Evolutionary conservation across 2,113 vertebrate genomes (phyloP), one percentile per base, ranked within the genome.

Genomic region (Neodon shergylaensis): DNA sequence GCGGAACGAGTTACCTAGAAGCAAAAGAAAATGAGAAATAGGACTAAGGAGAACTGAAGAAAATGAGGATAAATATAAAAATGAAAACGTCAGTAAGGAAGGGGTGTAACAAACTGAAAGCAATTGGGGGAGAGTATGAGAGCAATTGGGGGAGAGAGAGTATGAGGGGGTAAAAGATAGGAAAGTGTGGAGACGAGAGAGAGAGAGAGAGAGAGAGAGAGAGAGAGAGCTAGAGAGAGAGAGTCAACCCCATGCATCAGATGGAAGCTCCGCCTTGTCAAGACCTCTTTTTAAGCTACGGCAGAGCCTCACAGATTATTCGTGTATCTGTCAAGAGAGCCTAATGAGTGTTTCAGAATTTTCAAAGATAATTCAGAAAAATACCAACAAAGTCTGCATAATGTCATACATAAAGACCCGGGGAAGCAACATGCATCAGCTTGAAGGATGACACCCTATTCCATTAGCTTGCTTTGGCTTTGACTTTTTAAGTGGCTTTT

Each of bases 401-500:
- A 97, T 96, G 87, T 96, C 95, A 97, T 93, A 94, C 14, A 94
- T 92, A 47, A 96, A 96, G 76, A 92, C 90, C 94, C 39, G 36
- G 91, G 96, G 94, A 97, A 97, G 93, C 28, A 90, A 63, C 95
- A 89, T 93, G 89, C 92, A 97, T 98, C 97, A 97, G 3, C 97
- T 98, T 97, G 93, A 98, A 98, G 94, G 96, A 98, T 76, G 95
- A 98, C 97, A 98, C 97, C 13, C 78, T 90, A 74, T 97, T 98
- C 98, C 98, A 98, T 99, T 98, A 98, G 98, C 96, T 96, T 95
- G 98, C 98, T 96, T 98, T 98, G 97, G 95, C 96, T 94, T 97
- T 98, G 98, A 98, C 98, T 99, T 98, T 98, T 98, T 97, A 98
- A 99, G 98, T 98, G 98, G 97, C 98, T 98, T 98, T 99, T 97